Evolutionary conservation across 2,113 vertebrate species (phyloP).

Genomic region (Pterophyllum scalare): DNA sequence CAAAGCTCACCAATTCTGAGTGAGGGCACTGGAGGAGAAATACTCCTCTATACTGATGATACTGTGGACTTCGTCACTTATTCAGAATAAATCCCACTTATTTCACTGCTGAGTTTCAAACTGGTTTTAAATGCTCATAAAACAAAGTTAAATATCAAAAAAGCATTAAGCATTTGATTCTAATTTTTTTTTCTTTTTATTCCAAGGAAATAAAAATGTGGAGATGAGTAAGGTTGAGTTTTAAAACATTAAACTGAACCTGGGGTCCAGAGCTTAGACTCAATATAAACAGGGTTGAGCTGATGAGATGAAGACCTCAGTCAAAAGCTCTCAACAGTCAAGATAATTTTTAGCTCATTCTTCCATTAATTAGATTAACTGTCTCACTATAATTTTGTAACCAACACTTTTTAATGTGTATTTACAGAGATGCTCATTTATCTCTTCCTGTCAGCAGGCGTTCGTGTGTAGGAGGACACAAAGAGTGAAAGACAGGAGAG

Average conservation of each 20-base stretch:
- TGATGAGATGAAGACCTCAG: neutral
- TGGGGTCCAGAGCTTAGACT: neutral
- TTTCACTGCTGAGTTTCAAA: fast-evolving
- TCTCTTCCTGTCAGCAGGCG: fast-evolving
- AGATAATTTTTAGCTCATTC: neutral
- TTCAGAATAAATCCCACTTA: neutral
- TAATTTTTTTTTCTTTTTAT: neutral
- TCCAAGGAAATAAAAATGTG: too few relatives aligned
- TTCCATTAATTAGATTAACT: neutral
- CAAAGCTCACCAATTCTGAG: fast-evolving
- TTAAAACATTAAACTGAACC: neutral
- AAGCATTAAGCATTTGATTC: neutral
- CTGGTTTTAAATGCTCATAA: fast-evolving
- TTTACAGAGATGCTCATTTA: neutral
- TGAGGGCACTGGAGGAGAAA: neutral
- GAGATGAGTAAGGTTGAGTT: too few relatives aligned
- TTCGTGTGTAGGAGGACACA: too few relatives aligned
- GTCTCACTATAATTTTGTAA: neutral
- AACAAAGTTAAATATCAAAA: neutral
- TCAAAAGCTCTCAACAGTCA: neutral
- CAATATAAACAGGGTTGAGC: neutral
- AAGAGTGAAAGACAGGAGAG: neutral
- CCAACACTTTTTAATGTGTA: neutral
- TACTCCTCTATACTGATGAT: neutral
- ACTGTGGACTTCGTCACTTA: neutral